Percentiles rank a stretch among this genome's conserved stretches.
These are phyloP conservation scores for Ganaspis sp. DNA, from an alignment of 1,140 invertebrate genomes.

Conservation along the genomic window DNA sequence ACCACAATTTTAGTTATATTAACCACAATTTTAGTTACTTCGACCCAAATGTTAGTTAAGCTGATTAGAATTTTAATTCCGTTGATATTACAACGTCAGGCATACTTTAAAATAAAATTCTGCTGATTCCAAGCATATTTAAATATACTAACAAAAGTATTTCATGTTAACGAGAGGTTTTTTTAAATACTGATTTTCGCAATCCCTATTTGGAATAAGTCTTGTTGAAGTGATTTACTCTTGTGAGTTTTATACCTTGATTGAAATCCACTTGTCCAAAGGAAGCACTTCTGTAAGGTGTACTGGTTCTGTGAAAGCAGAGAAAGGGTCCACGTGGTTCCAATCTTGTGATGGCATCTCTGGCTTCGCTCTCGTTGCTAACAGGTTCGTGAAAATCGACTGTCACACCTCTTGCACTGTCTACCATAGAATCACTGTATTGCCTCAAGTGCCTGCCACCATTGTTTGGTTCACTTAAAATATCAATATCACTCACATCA, in stretches of 20 bases:
- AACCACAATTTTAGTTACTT: too few species aligned
- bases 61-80: too few species aligned
- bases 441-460: conserved; percentile 63
- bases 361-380: conserved; percentile 60
- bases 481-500: conserved; percentile 57
- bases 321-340: conserved; percentile 72
- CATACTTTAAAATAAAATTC: too few species aligned
- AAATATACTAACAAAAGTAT: too few species aligned
- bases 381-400: conserved; percentile 63
- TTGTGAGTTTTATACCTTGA: conserved; percentile 59
- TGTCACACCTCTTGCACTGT: conserved; percentile 60
- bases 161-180: too few species aligned
- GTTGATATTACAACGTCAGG: too few species aligned
- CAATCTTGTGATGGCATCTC: conserved; percentile 62
- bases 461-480: conserved; percentile 31
- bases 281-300: conserved; percentile 86
- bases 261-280: conserved; percentile 88
- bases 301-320: conserved; percentile 56
- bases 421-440: conserved; percentile 69
- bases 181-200: too few species aligned
- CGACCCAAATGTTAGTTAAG: too few species aligned
- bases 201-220: too few species aligned
- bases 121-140: too few species aligned
- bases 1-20: too few species aligned
- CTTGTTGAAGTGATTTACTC: not conserved